These are phyloP conservation scores for Pipra filicauda DNA, from an alignment of 2,113 vertebrate genomes.

Conservation along the genomic window DNA sequence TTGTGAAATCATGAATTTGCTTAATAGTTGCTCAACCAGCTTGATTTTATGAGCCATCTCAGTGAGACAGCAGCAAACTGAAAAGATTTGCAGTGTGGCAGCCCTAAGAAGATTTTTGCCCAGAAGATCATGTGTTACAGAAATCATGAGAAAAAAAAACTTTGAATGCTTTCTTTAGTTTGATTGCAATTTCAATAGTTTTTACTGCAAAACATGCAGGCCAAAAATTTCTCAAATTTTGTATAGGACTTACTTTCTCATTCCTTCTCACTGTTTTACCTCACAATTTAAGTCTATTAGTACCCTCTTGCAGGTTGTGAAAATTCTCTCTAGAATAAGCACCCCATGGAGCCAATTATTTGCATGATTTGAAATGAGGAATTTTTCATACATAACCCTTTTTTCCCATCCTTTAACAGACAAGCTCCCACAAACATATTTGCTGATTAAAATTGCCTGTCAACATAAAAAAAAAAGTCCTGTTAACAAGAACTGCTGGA, in stretches of 20 bases:
- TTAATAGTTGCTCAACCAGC: not conserved
- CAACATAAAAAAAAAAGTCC: not conserved
- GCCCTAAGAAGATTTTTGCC: not conserved
- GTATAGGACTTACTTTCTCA: not conserved
- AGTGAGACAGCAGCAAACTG: not conserved
- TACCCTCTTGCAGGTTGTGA: not conserved
- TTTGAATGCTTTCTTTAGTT: not conserved
- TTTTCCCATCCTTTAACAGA: not conserved
- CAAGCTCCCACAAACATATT: slow-evolving; percentile 15
- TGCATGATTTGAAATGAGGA: slow-evolving; percentile 57
- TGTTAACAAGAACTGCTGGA: not conserved
- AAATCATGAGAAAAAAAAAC: not conserved
- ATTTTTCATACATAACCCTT: slow-evolving; percentile 33
- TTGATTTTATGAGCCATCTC: not conserved
- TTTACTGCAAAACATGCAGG: not conserved
- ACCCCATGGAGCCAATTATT: slow-evolving; percentile 48
- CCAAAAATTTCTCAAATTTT: not conserved
- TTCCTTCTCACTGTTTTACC: not conserved
- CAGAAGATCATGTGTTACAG: not conserved
- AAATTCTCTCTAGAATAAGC: slow-evolving; percentile 32
- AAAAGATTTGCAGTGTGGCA: not conserved
- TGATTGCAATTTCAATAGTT: not conserved
- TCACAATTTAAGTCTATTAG: not conserved
- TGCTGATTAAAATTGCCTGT: not conserved
- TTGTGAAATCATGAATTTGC: not conserved